Evolutionary conservation across 2,113 vertebrate genomes (phyloP), one percentile per base, ranked within the genome.

Genomic region (Menidia beryllina): DNA sequence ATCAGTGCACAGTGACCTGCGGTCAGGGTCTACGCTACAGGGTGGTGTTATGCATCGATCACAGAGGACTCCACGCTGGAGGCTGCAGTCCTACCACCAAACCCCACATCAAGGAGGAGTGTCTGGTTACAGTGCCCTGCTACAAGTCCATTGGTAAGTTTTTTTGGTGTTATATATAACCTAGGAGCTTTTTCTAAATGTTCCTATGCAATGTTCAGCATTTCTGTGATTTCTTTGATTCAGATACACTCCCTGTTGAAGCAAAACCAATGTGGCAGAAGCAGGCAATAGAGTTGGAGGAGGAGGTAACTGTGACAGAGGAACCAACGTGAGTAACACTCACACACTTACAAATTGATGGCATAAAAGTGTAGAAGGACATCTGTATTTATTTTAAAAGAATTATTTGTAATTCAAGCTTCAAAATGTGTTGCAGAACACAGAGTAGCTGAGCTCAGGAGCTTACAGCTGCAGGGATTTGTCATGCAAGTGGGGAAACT

Each of bases 21-120:
- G 97, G 97, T 47, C 96, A 98, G 76, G 97, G 97, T 12, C 95
- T 98, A 67, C 93, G 95, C 79, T 99, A 99, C 81, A 94, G 97
- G 27, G 97, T 99, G 58, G 97, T 99, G 59, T 92, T 99, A 38
- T 99, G 97, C 90, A 96, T 98, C 48, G 96, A 99, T 86, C 94
- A 98, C 85, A 93, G 96, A 36, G 97, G 97, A 1, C 92, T 96
- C 65, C 97, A 99, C 45, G 96, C 96, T 1, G 97, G 97, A 49
- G 97, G 97, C 41, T 99, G 97, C 76, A 96, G 93, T 73, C 88
- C 95, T 48, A 95, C 96, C 89, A 95, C 95, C 82, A 99, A 99
- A 82, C 97, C 97, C 27, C 96, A 98, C 88, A 96, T 99, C 80
- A 99, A 99, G 83, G 97, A 99, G 87, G 96, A 98, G 86, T 99